Percentiles rank a stretch among this genome's conserved stretches.
These are phyloP conservation scores for Halocaridina rubra DNA, from an alignment of 2,888 invertebrate species.

Conservation along the genomic window DNA sequence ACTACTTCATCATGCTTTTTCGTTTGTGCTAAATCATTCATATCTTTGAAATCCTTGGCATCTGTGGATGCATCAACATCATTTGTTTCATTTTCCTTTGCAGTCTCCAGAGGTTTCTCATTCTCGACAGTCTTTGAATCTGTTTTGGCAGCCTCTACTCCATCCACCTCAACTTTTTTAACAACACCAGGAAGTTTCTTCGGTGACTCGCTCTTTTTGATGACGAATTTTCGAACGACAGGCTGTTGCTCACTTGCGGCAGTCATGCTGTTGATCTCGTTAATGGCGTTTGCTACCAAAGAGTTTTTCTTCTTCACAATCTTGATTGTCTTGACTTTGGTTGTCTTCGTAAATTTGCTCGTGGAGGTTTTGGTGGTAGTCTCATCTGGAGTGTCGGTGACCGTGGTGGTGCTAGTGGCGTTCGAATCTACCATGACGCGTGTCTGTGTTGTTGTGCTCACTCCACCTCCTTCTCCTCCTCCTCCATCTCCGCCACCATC, in stretches of 20 bases:
- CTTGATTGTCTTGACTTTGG: slow-evolving; percentile 48
- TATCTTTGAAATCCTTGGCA: no score
- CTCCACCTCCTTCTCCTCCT: slow-evolving; percentile 39
- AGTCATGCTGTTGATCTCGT: slow-evolving; percentile 32
- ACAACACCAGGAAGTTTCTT: slow-evolving; percentile 19
- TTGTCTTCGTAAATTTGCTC: slow-evolving; percentile 26
- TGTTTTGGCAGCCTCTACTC: no score
- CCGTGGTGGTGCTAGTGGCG: slow-evolving; percentile 13
- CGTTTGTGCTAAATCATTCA: no score
- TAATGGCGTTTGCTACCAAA: slow-evolving; percentile 41
- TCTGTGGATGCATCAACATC: no score
- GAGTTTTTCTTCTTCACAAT: slow-evolving; percentile 39
- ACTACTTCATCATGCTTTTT: no score
- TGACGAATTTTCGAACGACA: background rate
- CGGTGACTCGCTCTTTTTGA: background rate
- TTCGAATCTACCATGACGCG: slow-evolving; percentile 14
- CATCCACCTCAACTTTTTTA: slow-evolving; percentile 21
- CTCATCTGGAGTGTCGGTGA: slow-evolving; percentile 4
- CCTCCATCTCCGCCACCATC: slow-evolving; percentile 43
- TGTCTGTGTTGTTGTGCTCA: background rate
- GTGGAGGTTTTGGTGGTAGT: slow-evolving; percentile 36
- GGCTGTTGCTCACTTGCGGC: background rate
- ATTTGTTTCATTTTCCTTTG: no score
- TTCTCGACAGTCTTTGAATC: slow-evolving; percentile 1
- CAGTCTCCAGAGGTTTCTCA: background rate